These are phyloP conservation scores for Damaliscus lunatus DNA, from an alignment of 2,113 vertebrate genomes.

Conservation along the genomic window DNA sequence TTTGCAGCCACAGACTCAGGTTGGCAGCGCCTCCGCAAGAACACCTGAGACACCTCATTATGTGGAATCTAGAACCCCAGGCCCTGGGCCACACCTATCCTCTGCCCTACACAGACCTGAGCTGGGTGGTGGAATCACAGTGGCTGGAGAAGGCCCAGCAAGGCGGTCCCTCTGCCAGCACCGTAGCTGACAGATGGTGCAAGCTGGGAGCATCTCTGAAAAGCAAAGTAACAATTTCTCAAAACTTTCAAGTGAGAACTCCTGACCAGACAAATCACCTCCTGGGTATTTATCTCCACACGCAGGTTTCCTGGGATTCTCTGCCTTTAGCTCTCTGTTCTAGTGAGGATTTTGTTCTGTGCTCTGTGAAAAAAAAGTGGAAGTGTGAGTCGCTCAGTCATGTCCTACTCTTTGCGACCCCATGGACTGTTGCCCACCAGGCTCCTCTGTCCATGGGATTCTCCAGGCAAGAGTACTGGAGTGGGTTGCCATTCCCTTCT, in stretches of 20 bases:
- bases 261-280: fast-evolving
- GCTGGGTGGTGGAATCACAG: no score
- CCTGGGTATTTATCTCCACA: fast-evolving
- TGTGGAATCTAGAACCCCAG: background rate
- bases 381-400: background rate
- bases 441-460: background rate
- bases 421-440: background rate
- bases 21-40: background rate
- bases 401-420: background rate
- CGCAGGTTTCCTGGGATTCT: background rate
- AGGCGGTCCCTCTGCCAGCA: background rate
- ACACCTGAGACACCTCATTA: background rate
- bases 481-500: background rate
- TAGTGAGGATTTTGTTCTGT: background rate
- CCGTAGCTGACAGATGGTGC: fast-evolving
- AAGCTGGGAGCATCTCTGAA: background rate
- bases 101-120: background rate
- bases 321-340: background rate
- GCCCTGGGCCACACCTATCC: background rate
- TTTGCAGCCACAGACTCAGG: background rate
- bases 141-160: fast-evolving
- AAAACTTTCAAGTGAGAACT: fast-evolving
- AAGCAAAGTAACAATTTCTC: fast-evolving
- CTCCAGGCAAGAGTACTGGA: background rate
- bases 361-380: background rate